phyloP scores from a whole-genome alignment of 2,888 invertebrate species.

The Eudasyphora cyanicolor region DNA sequence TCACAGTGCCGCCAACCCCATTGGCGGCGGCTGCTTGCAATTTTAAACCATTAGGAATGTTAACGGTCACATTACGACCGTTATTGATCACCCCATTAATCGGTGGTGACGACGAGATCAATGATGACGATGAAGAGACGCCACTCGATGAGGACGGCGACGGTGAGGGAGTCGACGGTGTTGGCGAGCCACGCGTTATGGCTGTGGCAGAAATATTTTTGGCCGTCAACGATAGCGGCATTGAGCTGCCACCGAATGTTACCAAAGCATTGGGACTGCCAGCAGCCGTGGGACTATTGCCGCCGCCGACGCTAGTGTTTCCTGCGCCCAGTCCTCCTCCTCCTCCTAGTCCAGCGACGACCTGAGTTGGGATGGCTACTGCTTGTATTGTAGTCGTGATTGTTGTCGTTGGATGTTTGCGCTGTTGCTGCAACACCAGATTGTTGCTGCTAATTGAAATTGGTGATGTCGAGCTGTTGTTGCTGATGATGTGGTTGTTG shows the following conservation, averaged over 20 bases:
- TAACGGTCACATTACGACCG: slow-evolving; percentile 70
- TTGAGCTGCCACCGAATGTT: slow-evolving; percentile 60
- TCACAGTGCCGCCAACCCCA: slow-evolving; percentile 59
- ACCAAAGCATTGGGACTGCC: slow-evolving; percentile 59
- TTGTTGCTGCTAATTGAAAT: slow-evolving; percentile 58
- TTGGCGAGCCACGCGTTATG: slow-evolving; percentile 76
- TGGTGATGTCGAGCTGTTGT: slow-evolving; percentile 57
- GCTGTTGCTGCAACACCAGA: slow-evolving; percentile 62
- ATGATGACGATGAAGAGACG: slow-evolving; percentile 77
- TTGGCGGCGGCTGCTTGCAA: slow-evolving; percentile 66
- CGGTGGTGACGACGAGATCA: slow-evolving; percentile 75
- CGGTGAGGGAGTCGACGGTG: slow-evolving; percentile 79
- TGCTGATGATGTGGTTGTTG: slow-evolving; percentile 63
- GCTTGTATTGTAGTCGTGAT: slow-evolving; percentile 57
- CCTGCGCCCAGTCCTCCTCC: neutral
- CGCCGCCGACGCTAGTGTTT: slow-evolving; percentile 33
- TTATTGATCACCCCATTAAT: slow-evolving; percentile 69
- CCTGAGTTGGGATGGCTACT: slow-evolving; percentile 51
- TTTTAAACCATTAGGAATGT: slow-evolving; percentile 72
- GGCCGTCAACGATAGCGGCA: slow-evolving; percentile 73
- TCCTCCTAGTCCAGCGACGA: slow-evolving; percentile 10
- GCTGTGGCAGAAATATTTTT: slow-evolving; percentile 73
- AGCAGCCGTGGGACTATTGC: slow-evolving; percentile 59
- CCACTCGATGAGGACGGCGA: slow-evolving; percentile 78
- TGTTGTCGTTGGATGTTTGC: slow-evolving; percentile 55